Base-by-base conservation (phyloP, 2,888 invertebrate species). In the Apamea epomidion region DNA sequence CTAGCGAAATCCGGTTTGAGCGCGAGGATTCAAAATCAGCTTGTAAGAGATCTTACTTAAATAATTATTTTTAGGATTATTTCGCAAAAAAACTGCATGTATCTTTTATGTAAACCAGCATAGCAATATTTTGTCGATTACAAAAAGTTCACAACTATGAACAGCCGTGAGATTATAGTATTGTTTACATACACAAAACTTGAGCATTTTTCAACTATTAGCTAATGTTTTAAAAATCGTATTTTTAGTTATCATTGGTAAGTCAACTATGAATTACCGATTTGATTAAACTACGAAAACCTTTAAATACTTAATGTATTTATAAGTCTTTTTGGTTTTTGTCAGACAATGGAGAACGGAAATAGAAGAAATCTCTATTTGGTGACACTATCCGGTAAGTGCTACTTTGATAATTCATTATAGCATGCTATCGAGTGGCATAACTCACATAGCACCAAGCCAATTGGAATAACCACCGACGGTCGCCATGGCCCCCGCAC, bases 381-480 rank as follows among this genome's bases (percentile, higher is more conserved):
- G 81, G 92, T 93, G 69, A 93, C 95, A 37, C 88, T 95, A 81
- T 93, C 92, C n/a, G 92, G 96, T 96, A 88, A 92, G 94, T 88
- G 0, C 16, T 68, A 10, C 8, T 69, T 69, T 37, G 10, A 16
- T 48, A 37, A 16, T 25, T 51, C 2, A 67, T 54, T 10, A 29
- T 18, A 29, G 0, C 16, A 42, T 76, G 29, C 51, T 21, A 12
- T 69, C 29, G 32, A 32, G 25, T 51, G 71, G 70, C 16, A 32
- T 51, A 32, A 70, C 14, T 14, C 5, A 65, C 62, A 29, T 60
- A 32, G 21, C 32, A 10, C 14, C 7, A 48, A 70, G 29, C 3
- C 45, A 70, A 69, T 69, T 42, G 10, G n/a, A n/a, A 64, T 48
- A 48, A 14, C 48, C 12, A 48, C 14, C 48, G 14, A 14, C 14